phyloP scores from a whole-genome alignment of 2,888 invertebrate species.

The Neoascia interrupta region DNA sequence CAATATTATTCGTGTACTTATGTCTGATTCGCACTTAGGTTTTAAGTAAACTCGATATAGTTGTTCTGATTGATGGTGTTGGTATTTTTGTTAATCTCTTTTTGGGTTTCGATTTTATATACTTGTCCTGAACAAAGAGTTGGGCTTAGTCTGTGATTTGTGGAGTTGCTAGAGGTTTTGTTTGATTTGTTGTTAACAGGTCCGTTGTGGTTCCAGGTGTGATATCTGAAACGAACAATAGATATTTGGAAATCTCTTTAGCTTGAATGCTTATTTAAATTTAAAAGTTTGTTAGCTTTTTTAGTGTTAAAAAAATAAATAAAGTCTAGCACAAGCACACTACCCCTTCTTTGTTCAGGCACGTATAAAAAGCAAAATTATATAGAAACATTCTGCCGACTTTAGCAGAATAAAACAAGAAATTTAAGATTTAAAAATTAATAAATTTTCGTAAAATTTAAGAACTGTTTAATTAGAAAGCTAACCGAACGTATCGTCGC shows the following conservation, averaged over 20 bases:
- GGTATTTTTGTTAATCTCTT: neutral
- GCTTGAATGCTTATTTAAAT: too few relatives aligned
- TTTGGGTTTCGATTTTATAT: conserved; percentile 3
- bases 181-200: conserved; percentile 41
- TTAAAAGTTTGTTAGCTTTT: neutral
- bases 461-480: too few relatives aligned
- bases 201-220: conserved; percentile 57
- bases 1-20: conserved; percentile 25
- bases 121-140: conserved; percentile 46
- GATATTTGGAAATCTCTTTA: conserved; percentile 45
- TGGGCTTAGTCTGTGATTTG: conserved; percentile 30
- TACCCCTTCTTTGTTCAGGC: conserved; percentile 17
- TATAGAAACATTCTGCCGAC: too few relatives aligned
- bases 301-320: conserved; percentile 19
- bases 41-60: conserved; percentile 21
- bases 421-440: too few relatives aligned
- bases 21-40: conserved; percentile 18
- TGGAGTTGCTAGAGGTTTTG: conserved; percentile 11
- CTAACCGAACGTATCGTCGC: too few relatives aligned
- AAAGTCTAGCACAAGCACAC: neutral
- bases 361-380: too few relatives aligned
- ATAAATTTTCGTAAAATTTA: too few relatives aligned
- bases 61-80: neutral
- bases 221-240: conserved; percentile 67
- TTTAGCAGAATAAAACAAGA: too few relatives aligned